These are phyloP conservation scores for Micromesistius poutassou DNA, from an alignment of 2,797 vertebrate genomes.

Conservation along the genomic window DNA sequence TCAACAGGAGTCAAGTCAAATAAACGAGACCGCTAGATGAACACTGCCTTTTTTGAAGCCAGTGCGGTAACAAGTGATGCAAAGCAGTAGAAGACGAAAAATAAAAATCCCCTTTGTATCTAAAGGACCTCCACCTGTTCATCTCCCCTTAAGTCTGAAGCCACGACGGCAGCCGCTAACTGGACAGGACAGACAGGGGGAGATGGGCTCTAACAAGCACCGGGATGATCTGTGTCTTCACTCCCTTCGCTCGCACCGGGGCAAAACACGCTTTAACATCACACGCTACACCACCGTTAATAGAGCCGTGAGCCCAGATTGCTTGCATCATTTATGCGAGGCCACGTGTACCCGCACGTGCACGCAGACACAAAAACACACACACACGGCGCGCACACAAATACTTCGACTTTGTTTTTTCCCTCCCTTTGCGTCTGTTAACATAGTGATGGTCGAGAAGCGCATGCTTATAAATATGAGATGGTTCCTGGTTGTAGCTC, in stretches of 20 bases:
- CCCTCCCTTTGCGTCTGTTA: not conserved
- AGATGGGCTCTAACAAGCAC: slow-evolving; percentile 71
- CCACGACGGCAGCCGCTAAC: slow-evolving; percentile 56
- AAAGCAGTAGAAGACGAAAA: no score
- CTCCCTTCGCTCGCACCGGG: slow-evolving; percentile 52
- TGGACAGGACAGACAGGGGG: slow-evolving; percentile 50
- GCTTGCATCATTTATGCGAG: slow-evolving; percentile 55
- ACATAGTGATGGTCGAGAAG: no score
- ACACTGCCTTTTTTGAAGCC: no score
- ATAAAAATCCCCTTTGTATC: slow-evolving; percentile 35
- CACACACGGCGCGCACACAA: no score
- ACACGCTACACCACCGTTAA: slow-evolving; percentile 57
- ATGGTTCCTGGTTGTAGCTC: no score
- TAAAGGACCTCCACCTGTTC: slow-evolving; percentile 64
- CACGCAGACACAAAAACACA: slow-evolving; percentile 2
- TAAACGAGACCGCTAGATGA: no score
- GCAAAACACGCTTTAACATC: slow-evolving; percentile 73
- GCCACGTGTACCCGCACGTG: slow-evolving; percentile 1
- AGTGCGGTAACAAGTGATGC: no score
- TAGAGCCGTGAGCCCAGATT: slow-evolving; percentile 69
- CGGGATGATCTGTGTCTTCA: slow-evolving; percentile 55
- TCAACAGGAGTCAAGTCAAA: no score
- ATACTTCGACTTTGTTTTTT: not conserved
- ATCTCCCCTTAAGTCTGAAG: slow-evolving; percentile 56
- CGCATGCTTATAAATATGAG: no score